Evolutionary conservation across 2,113 vertebrate species (phyloP), one percentile per base, ranked within the genome.

Genomic region (Panthera uncia): DNA sequence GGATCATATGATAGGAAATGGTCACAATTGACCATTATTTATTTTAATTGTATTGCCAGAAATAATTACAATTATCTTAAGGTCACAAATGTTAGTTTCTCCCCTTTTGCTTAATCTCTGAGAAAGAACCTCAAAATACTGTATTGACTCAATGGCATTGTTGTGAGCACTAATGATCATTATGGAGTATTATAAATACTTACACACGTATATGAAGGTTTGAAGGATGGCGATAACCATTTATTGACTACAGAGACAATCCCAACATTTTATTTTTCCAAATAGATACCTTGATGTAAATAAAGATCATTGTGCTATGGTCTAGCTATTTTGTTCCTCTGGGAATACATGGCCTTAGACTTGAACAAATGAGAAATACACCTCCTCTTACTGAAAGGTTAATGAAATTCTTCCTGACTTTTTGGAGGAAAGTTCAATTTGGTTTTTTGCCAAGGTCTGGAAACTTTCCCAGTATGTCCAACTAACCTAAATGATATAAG

Each of bases 381-480:
- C 25, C 4, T 89, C 90, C 63, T 52, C 73, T 91, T 50, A 92
- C 86, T 68, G 90, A 98, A 97, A 98, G 92, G 95, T 96, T 96
- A 98, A 98, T 97, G 94, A 97, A 95, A 98, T 95, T 95, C 97
- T 76, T 96, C 38, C 90, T 97, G 83, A 89, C 93, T 94, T 96
- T 97, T 91, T 95, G 86, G 74, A 97, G 65, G 23, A 94, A 98
- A 97, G 57, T 95, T 98, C 92, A 96, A 50, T 96, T 95, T 96
- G 92, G 86, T 29, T 57, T 84, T 96, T 96, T 95, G 95, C 97
- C 92, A 96, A 79, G 9, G 19, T 97, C 87, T 98, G 82, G 74
- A 96, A 96, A 89, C 19, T 45, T 79, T 96, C 96, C 92, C 90
- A 87, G 48, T 69, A 71, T 83, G 68, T 89, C 83, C 68, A 95